These are phyloP conservation scores for Pteronura brasiliensis DNA, from an alignment of 2,113 vertebrate genomes.

Conservation along the genomic window DNA sequence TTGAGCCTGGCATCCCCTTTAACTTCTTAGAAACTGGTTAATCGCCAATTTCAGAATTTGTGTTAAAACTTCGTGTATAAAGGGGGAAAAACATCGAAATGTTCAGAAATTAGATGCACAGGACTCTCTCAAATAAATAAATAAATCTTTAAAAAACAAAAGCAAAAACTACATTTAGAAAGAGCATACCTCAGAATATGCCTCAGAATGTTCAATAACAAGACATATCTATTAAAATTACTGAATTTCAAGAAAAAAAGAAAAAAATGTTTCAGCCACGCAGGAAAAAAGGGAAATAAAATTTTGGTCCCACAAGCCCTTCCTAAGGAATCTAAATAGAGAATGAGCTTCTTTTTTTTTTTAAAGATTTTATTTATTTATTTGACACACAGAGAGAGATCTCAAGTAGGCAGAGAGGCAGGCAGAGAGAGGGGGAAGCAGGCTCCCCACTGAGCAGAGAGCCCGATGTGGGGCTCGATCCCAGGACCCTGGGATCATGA, in stretches of 20 bases:
- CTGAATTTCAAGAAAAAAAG: background rate
- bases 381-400: no score
- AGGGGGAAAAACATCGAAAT: background rate
- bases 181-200: background rate
- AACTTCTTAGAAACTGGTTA: conserved; percentile 12
- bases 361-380: no score
- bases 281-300: background rate
- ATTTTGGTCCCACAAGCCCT: background rate
- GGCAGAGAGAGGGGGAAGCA: no score
- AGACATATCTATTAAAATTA: background rate
- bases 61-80: background rate
- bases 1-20: background rate
- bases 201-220: background rate
- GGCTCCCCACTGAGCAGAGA: no score
- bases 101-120: background rate
- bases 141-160: background rate
- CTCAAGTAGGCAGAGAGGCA: no score
- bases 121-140: background rate
- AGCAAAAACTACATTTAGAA: background rate
- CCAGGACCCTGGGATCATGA: no score
- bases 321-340: background rate
- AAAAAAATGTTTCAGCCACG: background rate
- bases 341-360: background rate
- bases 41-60: background rate
- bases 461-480: no score